phyloP scores from a whole-genome alignment of 2,888 invertebrate genomes.

The Melieria omissa region DNA sequence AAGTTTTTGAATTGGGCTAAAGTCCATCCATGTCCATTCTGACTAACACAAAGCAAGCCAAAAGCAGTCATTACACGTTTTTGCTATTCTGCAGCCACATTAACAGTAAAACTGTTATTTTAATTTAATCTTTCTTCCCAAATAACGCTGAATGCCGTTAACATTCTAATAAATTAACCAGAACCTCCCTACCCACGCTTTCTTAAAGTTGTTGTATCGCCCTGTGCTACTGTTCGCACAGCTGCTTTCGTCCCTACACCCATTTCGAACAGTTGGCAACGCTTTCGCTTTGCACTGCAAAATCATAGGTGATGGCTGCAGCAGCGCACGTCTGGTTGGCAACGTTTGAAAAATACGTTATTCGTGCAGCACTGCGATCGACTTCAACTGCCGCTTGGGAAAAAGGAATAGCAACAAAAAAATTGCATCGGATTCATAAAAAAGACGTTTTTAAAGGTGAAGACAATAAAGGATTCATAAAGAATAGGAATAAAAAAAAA shows the following conservation, averaged over 20 bases:
- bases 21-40: no score
- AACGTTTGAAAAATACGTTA: neutral
- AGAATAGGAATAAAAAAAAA: neutral
- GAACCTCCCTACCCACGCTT: neutral
- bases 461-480: no score
- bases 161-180: neutral
- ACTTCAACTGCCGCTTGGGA: neutral
- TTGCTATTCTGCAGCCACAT: no score
- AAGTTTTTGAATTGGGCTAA: conserved; percentile 3
- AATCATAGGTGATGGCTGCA: no score
- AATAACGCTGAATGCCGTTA: neutral
- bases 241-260: neutral
- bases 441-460: neutral
- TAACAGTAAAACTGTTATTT: no score
- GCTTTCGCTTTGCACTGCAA: neutral
- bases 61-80: no score
- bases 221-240: neutral
- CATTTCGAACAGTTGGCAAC: neutral
- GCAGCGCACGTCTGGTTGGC: neutral
- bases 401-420: neutral
- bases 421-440: neutral
- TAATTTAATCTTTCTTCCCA: no score
- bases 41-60: no score
- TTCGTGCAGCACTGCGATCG: no score
- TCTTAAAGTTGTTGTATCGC: neutral